Conservation (phyloP, 2,113 vertebrate species). For the Engraulis encrasicolus region DNA sequence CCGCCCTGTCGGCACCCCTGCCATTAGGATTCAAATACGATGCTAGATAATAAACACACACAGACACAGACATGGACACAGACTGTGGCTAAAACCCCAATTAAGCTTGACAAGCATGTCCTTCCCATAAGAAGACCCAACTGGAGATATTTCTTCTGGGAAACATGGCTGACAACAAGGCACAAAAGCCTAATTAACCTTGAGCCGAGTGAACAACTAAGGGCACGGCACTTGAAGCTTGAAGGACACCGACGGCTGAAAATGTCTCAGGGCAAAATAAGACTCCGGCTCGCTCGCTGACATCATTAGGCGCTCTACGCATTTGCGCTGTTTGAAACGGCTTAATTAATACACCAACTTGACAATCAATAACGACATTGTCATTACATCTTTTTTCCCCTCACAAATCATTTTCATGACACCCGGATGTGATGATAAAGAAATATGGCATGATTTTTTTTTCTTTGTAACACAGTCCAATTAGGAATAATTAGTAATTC, state of each 20-base stretch:
- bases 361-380: not conserved
- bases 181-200: constrained; percentile 20
- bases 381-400: not conserved
- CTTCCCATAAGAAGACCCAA: not conserved
- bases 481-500: not conserved
- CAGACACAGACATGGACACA: not conserved
- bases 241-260: constrained; percentile 10
- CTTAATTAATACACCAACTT: constrained; percentile 3
- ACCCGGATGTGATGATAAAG: not conserved
- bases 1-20: too few species aligned
- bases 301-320: not conserved
- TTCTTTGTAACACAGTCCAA: too few species aligned
- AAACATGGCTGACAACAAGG: constrained; percentile 3
- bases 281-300: not conserved
- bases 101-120: not conserved
- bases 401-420: not conserved
- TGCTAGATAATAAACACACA: not conserved
- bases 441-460: not conserved
- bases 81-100: not conserved
- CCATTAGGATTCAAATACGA: not conserved
- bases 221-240: constrained; percentile 1
- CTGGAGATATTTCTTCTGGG: not conserved
- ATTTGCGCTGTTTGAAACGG: not conserved
- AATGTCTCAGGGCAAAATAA: not conserved
- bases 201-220: not conserved